Conservation (phyloP, 2,113 vertebrate species). For the Dissostichus mawsoni region DNA sequence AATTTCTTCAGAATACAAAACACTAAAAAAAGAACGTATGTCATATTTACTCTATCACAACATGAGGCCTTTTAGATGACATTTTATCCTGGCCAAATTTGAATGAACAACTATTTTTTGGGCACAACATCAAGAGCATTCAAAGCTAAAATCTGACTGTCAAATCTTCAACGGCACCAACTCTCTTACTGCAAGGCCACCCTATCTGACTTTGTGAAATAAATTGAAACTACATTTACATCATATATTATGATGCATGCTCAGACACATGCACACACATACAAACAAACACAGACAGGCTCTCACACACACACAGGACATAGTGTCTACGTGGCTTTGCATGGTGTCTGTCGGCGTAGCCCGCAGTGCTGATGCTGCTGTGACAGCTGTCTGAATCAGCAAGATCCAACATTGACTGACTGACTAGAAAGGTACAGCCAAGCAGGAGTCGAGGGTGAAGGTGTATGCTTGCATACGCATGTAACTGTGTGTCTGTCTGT, state of each 20-base stretch:
- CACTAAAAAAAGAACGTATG: conserved; percentile 22
- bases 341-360: conserved; percentile 62
- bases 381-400: conserved; percentile 78
- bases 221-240: background rate
- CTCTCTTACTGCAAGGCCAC: background rate
- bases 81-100: conserved; percentile 26
- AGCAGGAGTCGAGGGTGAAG: conserved; percentile 64
- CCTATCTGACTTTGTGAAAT: conserved; percentile 17
- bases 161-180: conserved; percentile 4
- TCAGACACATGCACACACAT: conserved; percentile 22
- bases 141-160: conserved; percentile 25
- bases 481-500: conserved; percentile 31
- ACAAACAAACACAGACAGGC: conserved; percentile 13
- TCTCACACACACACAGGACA: conserved; percentile 21
- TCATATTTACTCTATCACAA: conserved; percentile 33
- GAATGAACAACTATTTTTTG: conserved; percentile 30
- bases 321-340: conserved; percentile 53
- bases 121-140: conserved; percentile 21
- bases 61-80: background rate
- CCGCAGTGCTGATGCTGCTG: conserved; percentile 72
- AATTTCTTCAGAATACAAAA: conserved; percentile 30
- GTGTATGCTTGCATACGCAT: conserved; percentile 5
- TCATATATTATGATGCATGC: conserved; percentile 13
- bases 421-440: conserved; percentile 71
- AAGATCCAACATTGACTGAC: conserved; percentile 76